phyloP scores from a whole-genome alignment of 2,888 invertebrate species.

The Colostygia pectinataria region DNA sequence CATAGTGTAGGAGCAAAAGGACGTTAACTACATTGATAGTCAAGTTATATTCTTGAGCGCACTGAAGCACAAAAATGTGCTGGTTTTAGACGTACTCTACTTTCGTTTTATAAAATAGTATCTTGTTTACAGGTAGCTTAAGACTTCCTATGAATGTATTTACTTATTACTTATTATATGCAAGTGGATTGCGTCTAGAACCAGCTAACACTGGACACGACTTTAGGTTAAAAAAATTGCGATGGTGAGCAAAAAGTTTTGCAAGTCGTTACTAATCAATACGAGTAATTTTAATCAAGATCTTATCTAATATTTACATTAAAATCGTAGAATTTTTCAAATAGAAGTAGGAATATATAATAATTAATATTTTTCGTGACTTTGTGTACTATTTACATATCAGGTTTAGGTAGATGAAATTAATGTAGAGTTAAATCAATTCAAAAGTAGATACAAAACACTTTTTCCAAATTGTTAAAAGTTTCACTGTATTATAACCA shows the following conservation, averaged over 20 bases:
- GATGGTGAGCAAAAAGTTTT: not conserved
- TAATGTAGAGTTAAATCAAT: constrained; percentile 9
- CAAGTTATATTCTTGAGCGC: not conserved
- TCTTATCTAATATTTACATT: not conserved
- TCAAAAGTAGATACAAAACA: constrained; percentile 31
- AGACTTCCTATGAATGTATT: no score
- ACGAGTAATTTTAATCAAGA: not conserved
- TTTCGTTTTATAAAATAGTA: not conserved
- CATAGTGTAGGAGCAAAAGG: not conserved
- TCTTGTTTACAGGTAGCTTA: no score
- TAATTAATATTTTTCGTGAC: constrained; percentile 16
- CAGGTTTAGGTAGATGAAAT: constrained; percentile 23
- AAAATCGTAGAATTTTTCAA: constrained; percentile 4
- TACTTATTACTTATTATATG: not conserved
- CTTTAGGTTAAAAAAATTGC: not conserved
- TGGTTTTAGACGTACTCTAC: constrained; percentile 8
- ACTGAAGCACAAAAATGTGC: not conserved
- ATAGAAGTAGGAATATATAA: constrained; percentile 9
- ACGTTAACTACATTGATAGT: not conserved
- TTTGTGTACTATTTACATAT: constrained; percentile 37
- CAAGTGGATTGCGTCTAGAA: constrained; percentile 7
- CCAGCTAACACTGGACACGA: not conserved
- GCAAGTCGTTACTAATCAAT: no score
- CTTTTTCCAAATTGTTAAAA: constrained; percentile 53
- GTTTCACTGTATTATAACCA: constrained; percentile 58